phyloP scores from a whole-genome alignment of 2,113 vertebrate species.

The Zootoca vivipara region DNA sequence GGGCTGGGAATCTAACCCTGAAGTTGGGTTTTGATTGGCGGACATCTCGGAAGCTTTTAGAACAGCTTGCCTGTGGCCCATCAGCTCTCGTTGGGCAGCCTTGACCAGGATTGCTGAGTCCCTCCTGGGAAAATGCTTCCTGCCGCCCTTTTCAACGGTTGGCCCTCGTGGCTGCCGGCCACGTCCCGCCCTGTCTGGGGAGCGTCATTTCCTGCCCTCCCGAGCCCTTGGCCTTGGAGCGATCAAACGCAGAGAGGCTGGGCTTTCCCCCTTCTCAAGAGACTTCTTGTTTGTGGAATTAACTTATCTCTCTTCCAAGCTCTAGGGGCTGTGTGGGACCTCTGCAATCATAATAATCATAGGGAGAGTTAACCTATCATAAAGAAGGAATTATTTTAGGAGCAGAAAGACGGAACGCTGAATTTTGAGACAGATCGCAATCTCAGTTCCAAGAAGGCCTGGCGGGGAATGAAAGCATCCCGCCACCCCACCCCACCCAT shows the following conservation, averaged over 20 bases:
- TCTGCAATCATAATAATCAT: background rate
- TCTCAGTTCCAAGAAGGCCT: background rate
- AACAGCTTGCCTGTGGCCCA: background rate
- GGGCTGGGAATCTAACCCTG: background rate
- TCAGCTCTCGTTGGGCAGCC: background rate
- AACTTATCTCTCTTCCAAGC: too few relatives aligned
- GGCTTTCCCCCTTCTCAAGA: background rate
- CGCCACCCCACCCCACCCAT: too few relatives aligned
- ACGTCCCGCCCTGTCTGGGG: background rate
- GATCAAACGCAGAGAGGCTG: background rate
- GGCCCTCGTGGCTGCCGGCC: background rate
- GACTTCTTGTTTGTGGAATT: background rate
- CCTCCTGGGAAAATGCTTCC: background rate
- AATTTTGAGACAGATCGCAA: background rate
- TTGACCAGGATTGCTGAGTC: background rate
- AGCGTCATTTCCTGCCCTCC: background rate
- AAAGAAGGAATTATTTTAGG: too few relatives aligned
- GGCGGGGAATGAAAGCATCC: background rate
- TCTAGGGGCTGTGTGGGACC: background rate
- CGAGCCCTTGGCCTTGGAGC: background rate
- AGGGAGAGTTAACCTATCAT: too few relatives aligned
- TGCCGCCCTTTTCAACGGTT: background rate
- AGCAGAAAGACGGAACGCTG: background rate
- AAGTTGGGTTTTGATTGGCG: background rate
- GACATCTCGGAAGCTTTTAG: background rate